Percentiles rank a stretch among this genome's conserved stretches.
phyloP scores from a whole-genome alignment of 1,140 invertebrate species.

The Orchesella cincta region DNA sequence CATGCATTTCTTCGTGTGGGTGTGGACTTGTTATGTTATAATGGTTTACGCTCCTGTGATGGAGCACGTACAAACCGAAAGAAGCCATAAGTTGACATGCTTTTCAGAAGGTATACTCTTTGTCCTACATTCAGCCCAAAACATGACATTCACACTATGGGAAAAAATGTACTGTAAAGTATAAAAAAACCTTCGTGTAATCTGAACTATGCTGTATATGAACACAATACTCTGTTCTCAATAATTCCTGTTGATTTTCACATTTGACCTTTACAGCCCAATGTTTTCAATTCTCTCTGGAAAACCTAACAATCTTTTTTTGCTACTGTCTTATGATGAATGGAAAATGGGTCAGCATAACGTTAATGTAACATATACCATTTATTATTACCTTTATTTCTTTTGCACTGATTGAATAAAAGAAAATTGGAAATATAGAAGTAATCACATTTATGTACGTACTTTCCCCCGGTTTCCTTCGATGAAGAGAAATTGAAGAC shows the following conservation, averaged over 20 bases:
- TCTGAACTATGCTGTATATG: background rate
- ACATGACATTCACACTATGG: background rate
- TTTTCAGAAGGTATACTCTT: constrained; percentile 13
- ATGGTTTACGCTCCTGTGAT: background rate
- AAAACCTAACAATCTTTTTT: background rate
- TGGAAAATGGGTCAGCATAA: background rate
- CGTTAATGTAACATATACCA: background rate
- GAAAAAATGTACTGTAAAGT: background rate
- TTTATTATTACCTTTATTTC: background rate
- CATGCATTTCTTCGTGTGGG: constrained; percentile 16
- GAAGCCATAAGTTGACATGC: constrained; percentile 25
- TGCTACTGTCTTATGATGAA: background rate
- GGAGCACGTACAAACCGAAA: background rate
- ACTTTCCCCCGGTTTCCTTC: background rate
- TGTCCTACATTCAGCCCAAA: background rate
- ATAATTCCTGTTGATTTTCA: constrained; percentile 21
- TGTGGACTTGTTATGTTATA: constrained; percentile 25
- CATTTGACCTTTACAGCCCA: background rate
- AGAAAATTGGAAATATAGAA: too few species aligned
- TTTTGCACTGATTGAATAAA: too few species aligned
- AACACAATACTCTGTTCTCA: background rate
- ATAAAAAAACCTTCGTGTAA: background rate
- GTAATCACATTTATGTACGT: too few species aligned
- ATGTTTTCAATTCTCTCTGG: background rate
- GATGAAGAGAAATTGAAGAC: background rate